These are phyloP conservation scores for Reticulitermes speratus DNA, from an alignment of 1,140 invertebrate species.

Conservation along the genomic window DNA sequence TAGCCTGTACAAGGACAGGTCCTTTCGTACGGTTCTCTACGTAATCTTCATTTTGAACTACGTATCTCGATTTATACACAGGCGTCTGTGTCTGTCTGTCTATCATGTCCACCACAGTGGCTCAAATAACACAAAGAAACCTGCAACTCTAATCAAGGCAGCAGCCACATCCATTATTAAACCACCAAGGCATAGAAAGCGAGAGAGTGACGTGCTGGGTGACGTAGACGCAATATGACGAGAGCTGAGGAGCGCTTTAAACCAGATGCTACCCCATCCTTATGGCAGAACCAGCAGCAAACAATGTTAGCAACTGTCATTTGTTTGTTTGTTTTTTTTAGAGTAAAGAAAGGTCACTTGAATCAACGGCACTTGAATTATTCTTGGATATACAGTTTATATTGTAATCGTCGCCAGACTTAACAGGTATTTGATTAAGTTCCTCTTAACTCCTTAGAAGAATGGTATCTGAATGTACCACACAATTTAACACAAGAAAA, in stretches of 20 bases:
- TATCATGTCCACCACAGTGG: neutral
- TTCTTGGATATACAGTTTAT: too few species aligned
- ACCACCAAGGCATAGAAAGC: neutral
- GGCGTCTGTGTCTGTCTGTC: neutral
- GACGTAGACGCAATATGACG: neutral
- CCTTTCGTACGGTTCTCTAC: too few species aligned
- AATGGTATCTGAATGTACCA: too few species aligned
- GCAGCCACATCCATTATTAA: neutral
- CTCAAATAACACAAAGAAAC: neutral
- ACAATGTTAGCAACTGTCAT: neutral
- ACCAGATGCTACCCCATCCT: neutral
- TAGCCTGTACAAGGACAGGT: too few species aligned
- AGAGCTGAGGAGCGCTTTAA: neutral
- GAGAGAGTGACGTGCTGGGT: neutral
- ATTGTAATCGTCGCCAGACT: too few species aligned
- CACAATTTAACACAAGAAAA: too few species aligned
- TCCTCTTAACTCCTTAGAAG: too few species aligned
- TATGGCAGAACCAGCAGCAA: neutral
- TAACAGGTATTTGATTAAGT: too few species aligned
- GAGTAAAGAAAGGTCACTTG: too few species aligned
- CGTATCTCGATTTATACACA: neutral
- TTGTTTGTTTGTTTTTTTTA: neutral
- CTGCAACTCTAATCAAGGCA: neutral
- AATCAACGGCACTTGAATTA: too few species aligned
- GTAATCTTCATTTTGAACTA: too few species aligned